Conservation (phyloP, 2,888 invertebrate genomes). For the Campoletis raptor region DNA sequence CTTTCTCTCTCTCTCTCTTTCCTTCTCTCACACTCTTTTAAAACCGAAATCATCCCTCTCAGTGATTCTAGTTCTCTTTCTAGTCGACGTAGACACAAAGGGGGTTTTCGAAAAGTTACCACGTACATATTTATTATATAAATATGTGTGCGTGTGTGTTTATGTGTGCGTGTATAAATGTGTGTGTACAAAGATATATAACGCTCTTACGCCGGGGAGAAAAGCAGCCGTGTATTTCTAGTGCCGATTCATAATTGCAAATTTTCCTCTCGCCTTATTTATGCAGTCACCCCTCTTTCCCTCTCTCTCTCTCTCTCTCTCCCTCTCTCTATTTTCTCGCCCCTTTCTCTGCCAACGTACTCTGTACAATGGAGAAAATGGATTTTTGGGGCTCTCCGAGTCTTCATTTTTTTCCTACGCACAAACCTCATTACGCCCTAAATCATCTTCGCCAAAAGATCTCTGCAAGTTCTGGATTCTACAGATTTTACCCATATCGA, state of each 20-base stretch:
- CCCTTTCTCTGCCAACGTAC: constrained; percentile 34
- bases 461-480: constrained; percentile 4
- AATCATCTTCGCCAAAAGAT: not conserved
- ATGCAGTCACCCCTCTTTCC: constrained; percentile 80
- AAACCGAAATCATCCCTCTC: constrained; percentile 45
- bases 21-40: constrained; percentile 60
- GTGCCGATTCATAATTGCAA: constrained; percentile 85
- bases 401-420: constrained; percentile 10
- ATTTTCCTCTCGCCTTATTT: constrained; percentile 84
- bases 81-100: constrained; percentile 53
- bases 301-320: constrained; percentile 62
- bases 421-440: constrained; percentile 9
- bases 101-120: constrained; percentile 61
- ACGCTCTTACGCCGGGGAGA: constrained; percentile 69
- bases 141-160: not conserved
- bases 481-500: not conserved
- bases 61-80: constrained; percentile 63
- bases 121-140: constrained; percentile 9
- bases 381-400: constrained; percentile 21
- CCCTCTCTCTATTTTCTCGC: constrained; percentile 31
- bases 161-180: not conserved
- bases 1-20: constrained; percentile 37
- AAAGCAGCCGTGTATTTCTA: constrained; percentile 83
- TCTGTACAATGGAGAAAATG: constrained; percentile 17
- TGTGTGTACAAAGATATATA: constrained; percentile 12